These are phyloP conservation scores for Tholera decimalis DNA, from an alignment of 2,888 invertebrate genomes.

Conservation along the genomic window DNA sequence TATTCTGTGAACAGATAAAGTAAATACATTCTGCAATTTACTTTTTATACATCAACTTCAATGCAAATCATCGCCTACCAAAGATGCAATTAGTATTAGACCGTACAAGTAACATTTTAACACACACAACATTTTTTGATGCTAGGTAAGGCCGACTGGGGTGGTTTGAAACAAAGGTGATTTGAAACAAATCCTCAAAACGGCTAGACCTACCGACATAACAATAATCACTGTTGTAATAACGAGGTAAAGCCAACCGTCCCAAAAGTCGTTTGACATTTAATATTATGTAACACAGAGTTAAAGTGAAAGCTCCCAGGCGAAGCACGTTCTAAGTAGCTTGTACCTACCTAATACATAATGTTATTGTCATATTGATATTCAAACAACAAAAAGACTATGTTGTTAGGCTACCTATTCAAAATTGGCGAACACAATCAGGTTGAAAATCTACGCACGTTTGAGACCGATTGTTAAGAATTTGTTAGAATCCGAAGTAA, in stretches of 20 bases:
- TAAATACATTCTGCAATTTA: conserved; percentile 48
- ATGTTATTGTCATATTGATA: conserved; percentile 47
- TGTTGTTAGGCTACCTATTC: conserved; percentile 17
- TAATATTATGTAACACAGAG: conserved; percentile 24
- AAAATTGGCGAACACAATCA: conserved; percentile 16
- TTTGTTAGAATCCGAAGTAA: conserved; percentile 36
- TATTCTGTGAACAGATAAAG: conserved; percentile 60
- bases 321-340: conserved; percentile 40
- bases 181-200: neutral
- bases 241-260: neutral
- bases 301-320: conserved; percentile 59
- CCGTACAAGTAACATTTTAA: neutral
- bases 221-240: neutral
- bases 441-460: conserved; percentile 50
- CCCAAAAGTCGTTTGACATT: conserved; percentile 22
- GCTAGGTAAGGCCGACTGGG: neutral
- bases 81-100: conserved; percentile 1
- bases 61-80: conserved; percentile 28
- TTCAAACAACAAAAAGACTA: conserved; percentile 35
- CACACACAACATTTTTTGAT: neutral
- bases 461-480: conserved; percentile 31
- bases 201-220: neutral
- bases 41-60: conserved; percentile 23
- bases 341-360: conserved; percentile 23
- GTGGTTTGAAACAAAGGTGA: neutral